A percentile compares a stretch with the other conserved stretches of the same genome.
Evolutionary conservation across 2,797 vertebrate species (phyloP).

Genomic region (Antrozous pallidus): DNA sequence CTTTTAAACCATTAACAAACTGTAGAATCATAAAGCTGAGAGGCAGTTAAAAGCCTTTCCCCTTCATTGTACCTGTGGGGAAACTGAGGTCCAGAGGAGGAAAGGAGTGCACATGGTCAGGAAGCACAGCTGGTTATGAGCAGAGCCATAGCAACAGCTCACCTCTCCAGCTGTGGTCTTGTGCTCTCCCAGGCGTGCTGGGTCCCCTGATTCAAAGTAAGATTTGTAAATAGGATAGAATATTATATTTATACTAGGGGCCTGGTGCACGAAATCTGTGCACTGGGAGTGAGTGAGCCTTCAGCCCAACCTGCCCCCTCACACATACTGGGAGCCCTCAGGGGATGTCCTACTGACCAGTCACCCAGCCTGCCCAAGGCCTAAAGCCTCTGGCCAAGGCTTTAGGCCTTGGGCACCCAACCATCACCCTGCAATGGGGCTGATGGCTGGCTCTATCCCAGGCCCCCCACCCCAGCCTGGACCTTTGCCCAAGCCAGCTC

Average conservation of each 20-base stretch:
- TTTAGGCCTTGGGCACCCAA: too few species aligned
- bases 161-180: background rate
- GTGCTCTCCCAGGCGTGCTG: background rate
- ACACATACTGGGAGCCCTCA: too few species aligned
- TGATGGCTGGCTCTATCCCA: too few species aligned
- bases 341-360: too few species aligned
- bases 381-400: too few species aligned
- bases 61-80: background rate
- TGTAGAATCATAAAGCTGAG: background rate
- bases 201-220: background rate
- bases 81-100: background rate
- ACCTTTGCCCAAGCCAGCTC: too few species aligned
- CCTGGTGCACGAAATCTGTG: too few species aligned
- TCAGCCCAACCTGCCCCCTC: too few species aligned
- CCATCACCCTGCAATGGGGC: too few species aligned
- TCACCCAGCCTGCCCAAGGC: too few species aligned
- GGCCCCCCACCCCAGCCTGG: too few species aligned
- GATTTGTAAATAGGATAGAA: background rate
- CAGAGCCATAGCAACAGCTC: background rate
- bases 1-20: background rate
- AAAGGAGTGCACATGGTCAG: background rate
- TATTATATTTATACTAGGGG: background rate
- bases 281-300: too few species aligned
- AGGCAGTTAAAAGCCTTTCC: background rate
- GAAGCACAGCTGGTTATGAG: background rate